Evolutionary conservation across 2,797 vertebrate species (phyloP).

Genomic region (Ataeniobius toweri): DNA sequence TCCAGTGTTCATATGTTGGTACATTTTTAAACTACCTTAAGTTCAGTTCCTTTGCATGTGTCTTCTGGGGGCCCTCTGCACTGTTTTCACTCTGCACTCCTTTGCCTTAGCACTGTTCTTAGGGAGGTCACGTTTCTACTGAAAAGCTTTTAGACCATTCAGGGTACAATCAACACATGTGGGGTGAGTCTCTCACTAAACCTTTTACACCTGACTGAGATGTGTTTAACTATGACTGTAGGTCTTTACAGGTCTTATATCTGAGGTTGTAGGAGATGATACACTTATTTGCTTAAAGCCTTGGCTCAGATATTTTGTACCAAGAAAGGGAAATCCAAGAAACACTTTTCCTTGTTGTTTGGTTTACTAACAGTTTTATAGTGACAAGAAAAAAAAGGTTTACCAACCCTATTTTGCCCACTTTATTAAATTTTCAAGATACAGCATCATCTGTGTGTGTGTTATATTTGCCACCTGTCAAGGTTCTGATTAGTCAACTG

Average conservation of each 20-base stretch:
- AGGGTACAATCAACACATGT: conserved; percentile 1
- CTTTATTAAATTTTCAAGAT: conserved; percentile 64
- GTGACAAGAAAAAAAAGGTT: conserved; percentile 42
- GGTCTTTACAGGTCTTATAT: conserved; percentile 14
- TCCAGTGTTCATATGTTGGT: conserved; percentile 35
- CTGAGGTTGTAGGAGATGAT: conserved; percentile 7
- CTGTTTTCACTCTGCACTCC: conserved; percentile 38
- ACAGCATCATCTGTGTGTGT: conserved; percentile 26
- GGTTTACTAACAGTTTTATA: conserved; percentile 55
- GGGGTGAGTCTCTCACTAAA: conserved; percentile 43
- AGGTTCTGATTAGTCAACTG: not conserved
- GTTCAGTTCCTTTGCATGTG: conserved; percentile 8
- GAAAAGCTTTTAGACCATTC: conserved; percentile 7
- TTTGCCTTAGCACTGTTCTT: conserved; percentile 54
- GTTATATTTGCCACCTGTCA: conserved; percentile 3
- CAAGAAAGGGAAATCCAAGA: conserved; percentile 54
- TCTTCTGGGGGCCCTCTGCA: conserved; percentile 35
- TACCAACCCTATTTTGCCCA: conserved; percentile 53
- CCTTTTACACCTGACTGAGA: conserved; percentile 27
- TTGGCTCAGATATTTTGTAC: conserved; percentile 56
- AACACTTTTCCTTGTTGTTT: conserved; percentile 38
- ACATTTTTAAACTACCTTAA: conserved; percentile 16
- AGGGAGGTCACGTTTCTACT: conserved; percentile 34
- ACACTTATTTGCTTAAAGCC: conserved; percentile 18
- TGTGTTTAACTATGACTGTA: conserved; percentile 26